A percentile compares a stretch with the other conserved stretches of the same genome.
These are phyloP conservation scores for Myripristis jacobus DNA, from an alignment of 2,797 vertebrate species.

Conservation along the genomic window DNA sequence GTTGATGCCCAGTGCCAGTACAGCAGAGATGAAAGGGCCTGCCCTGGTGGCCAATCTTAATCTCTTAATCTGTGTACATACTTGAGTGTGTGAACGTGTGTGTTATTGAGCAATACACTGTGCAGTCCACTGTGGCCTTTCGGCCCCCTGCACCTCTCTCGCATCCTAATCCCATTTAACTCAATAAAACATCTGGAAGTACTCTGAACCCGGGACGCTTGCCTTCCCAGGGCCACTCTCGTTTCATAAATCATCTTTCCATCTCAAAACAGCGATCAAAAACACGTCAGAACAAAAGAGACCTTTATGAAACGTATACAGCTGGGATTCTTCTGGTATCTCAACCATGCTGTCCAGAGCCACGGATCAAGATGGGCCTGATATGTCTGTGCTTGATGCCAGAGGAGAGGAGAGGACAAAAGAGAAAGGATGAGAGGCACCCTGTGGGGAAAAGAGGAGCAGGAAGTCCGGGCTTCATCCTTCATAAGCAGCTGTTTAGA, in stretches of 20 bases:
- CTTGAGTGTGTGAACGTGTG: constrained; percentile 25
- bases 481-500: constrained; percentile 71
- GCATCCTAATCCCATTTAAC: constrained; percentile 67
- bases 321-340: constrained; percentile 62
- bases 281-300: constrained; percentile 66
- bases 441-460: constrained; percentile 52
- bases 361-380: constrained; percentile 48
- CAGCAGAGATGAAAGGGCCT: constrained; percentile 51
- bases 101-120: constrained; percentile 50
- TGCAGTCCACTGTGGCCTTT: constrained; percentile 58
- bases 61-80: constrained; percentile 20
- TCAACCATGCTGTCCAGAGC: constrained; percentile 50
- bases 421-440: constrained; percentile 46
- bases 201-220: constrained; percentile 50
- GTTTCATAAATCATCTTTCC: constrained; percentile 74
- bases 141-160: constrained; percentile 44
- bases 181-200: constrained; percentile 81
- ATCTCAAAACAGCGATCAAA: constrained; percentile 74
- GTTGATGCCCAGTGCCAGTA: constrained; percentile 13
- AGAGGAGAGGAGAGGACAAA: constrained; percentile 33
- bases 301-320: constrained; percentile 60
- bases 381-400: constrained; percentile 48
- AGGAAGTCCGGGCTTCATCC: constrained; percentile 78
- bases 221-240: constrained; percentile 60
- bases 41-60: constrained; percentile 56